A percentile compares a stretch with the other conserved stretches of the same genome.
phyloP scores from a whole-genome alignment of 64 coral and sea anemone species.

The Pocillopora damicornis region DNA sequence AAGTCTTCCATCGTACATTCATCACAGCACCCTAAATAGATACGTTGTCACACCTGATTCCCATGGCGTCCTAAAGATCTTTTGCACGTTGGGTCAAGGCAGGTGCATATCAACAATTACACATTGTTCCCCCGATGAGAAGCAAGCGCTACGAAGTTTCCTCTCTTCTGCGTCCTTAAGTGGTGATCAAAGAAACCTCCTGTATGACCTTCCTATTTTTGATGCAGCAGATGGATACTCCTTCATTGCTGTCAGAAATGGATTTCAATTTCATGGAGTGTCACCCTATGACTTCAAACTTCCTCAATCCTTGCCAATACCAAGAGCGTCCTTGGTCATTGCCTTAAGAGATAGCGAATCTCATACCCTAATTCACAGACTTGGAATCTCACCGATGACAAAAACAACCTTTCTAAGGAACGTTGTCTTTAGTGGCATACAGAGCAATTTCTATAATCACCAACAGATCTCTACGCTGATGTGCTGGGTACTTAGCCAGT shows the following conservation, averaged over 20 bases:
- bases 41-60: constrained; percentile 61
- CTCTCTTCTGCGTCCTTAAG: constrained; percentile 26
- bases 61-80: constrained; percentile 56
- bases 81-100: constrained; percentile 18
- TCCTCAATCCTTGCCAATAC: constrained; percentile 24
- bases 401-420: constrained; percentile 36
- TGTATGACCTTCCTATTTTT: constrained; percentile 36
- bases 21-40: constrained; percentile 32
- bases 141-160: constrained; percentile 45
- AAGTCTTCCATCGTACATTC: constrained; percentile 44
- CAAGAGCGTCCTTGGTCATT: constrained; percentile 36
- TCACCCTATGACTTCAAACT: constrained; percentile 43
- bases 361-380: constrained; percentile 13
- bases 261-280: constrained; percentile 16
- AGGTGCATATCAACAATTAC: constrained; percentile 12
- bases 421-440: constrained; percentile 30
- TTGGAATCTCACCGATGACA: constrained; percentile 18
- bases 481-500: constrained; percentile 60
- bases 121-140: constrained; percentile 37
- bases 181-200: not conserved
- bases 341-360: constrained; percentile 21
- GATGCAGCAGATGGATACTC: constrained; percentile 21
- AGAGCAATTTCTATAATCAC: constrained; percentile 28
- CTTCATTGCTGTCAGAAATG: constrained; percentile 10
- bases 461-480: constrained; percentile 48